Percentiles rank a stretch among this genome's conserved stretches.
These are phyloP conservation scores for Oscheius sp. DNA, from an alignment of 2,888 invertebrate species.

Conservation along the genomic window DNA sequence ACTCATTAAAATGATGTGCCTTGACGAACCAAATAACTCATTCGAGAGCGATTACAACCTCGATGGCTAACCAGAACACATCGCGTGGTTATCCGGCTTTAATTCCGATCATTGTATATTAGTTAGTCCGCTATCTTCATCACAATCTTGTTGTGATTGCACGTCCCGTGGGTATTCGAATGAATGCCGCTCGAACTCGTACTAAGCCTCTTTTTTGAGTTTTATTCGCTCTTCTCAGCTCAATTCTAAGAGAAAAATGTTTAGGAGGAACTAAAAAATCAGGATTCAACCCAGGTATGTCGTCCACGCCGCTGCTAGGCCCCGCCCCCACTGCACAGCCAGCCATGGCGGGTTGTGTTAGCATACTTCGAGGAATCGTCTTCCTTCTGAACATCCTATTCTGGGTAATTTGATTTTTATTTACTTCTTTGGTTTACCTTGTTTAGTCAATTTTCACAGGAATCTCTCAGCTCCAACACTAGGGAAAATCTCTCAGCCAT, in stretches of 20 bases:
- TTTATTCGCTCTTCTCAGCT: not conserved
- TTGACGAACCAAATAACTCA: not conserved
- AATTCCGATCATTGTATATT: conserved; percentile 19
- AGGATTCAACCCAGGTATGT: conserved; percentile 20
- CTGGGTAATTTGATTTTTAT: conserved; percentile 49
- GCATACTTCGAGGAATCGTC: conserved; percentile 47
- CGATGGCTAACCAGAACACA: not conserved
- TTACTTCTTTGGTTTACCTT: too few relatives aligned
- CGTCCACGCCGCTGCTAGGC: conserved; percentile 30
- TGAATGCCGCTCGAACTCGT: too few relatives aligned
- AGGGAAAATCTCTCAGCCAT: too few relatives aligned
- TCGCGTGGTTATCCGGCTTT: conserved; percentile 5
- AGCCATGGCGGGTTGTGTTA: conserved; percentile 53
- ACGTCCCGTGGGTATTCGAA: conserved; percentile 12
- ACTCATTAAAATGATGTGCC: not conserved
- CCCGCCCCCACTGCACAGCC: conserved; percentile 26
- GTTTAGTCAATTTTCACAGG: too few relatives aligned
- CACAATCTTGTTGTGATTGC: conserved; percentile 10
- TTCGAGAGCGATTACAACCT: not conserved
- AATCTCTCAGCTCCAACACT: too few relatives aligned
- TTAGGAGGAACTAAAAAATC: not conserved
- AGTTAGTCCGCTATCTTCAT: conserved; percentile 9
- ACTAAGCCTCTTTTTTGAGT: not conserved
- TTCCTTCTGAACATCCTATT: conserved; percentile 56
- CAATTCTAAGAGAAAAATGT: not conserved